phyloP scores from a whole-genome alignment of 1,140 invertebrate genomes.

The Dreissena polymorpha region DNA sequence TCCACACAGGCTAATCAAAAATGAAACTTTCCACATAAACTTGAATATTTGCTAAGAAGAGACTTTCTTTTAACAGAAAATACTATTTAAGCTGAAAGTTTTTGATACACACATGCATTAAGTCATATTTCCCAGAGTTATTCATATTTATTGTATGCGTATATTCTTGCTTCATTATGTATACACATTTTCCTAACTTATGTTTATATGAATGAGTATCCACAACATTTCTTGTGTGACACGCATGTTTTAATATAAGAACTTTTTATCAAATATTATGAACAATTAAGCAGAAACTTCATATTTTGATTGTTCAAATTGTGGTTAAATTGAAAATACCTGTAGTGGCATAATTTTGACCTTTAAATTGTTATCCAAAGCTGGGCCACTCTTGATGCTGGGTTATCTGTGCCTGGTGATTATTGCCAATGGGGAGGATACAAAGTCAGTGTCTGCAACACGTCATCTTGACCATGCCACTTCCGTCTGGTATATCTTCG shows the following conservation, averaged over 20 bases:
- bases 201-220: background rate
- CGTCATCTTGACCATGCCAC: slow-evolving; percentile 55
- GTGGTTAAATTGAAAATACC: background rate
- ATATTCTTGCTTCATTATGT: too few species aligned
- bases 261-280: background rate
- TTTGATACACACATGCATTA: too few species aligned
- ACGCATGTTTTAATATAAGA: background rate
- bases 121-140: too few species aligned
- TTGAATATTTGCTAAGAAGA: too few species aligned
- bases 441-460: slow-evolving; percentile 52
- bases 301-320: background rate
- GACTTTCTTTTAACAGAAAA: too few species aligned
- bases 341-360: slow-evolving; percentile 11
- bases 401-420: slow-evolving; percentile 66
- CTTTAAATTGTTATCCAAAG: slow-evolving; percentile 58
- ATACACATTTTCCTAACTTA: too few species aligned
- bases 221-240: background rate
- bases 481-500: slow-evolving; percentile 74
- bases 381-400: slow-evolving; percentile 72
- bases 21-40: too few species aligned
- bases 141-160: too few species aligned
- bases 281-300: too few species aligned
- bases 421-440: slow-evolving; percentile 54
- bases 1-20: too few species aligned
- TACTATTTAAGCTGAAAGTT: too few species aligned